Base-by-base conservation (phyloP, 2,888 invertebrate genomes). In the Alloplasta piceator region DNA sequence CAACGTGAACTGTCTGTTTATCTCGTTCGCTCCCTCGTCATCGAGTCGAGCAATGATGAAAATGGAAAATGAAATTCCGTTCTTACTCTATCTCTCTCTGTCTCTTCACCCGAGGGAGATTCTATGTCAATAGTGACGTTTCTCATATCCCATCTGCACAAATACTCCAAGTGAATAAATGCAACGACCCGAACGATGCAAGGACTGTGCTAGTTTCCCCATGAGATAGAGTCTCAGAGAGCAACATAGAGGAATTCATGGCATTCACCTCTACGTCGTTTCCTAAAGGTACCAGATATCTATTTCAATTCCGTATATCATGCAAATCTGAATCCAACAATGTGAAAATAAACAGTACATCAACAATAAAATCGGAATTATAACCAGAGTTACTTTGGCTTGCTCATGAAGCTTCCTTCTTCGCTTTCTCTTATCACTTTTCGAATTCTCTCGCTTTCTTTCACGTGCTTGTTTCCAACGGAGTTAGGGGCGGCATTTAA, bases 401-500 rank as follows among this genome's bases (percentile, higher is more conserved):
- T 26, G 26, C 26, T 26, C 26, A 26, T 26, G 26, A 3, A 2
- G 26, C 26, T 61, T 50, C 43, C 14, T 68, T 67, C 43, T 63
- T 71, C 66, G 61, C 39, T 14, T 43, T 73, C 26, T 55, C 64
- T 56, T 38, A 16, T 50, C 70, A 58, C 70, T 52, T 60, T 75
- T 56, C 48, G 26, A 26, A 26, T 58, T 39, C 60, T 56, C 41
- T 39, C 61, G 48, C 83, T 84, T 78, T 80, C 48, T 38, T 84
- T 82, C 84, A 82, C 84, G 82, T 85, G 84, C 87, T 87, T 86
- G 85, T 87, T 86, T 84, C 83, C 85, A 82, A 3, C 26, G 84
- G 70, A 71, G 84, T 84, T 86, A 85, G 88, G 87, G 85, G 85
- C 84, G 84, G 84, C 85, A 87, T 87, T 87, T 90, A 89, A 89